These are phyloP conservation scores for Psittacula cyanocephala DNA, from an alignment of 2,113 vertebrate species.

Conservation along the genomic window DNA sequence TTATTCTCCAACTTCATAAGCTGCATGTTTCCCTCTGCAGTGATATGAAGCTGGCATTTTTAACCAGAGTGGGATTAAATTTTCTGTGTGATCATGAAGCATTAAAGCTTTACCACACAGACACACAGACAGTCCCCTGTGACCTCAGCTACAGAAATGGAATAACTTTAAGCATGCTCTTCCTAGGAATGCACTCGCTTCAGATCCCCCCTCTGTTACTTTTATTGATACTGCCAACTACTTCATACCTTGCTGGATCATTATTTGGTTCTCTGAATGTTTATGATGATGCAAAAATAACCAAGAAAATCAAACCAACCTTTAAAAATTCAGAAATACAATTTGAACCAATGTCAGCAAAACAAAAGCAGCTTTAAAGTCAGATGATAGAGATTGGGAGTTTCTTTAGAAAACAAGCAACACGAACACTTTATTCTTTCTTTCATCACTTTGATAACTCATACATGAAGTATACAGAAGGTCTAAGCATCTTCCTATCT, in stretches of 20 bases:
- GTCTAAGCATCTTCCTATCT: background rate
- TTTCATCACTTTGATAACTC: background rate
- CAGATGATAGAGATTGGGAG: background rate
- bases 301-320: background rate
- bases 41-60: conserved; percentile 62
- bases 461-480: background rate
- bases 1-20: conserved; percentile 46
- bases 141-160: conserved; percentile 57
- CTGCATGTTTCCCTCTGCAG: conserved; percentile 38
- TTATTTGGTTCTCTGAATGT: background rate
- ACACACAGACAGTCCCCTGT: conserved; percentile 48
- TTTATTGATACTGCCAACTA: background rate
- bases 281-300: background rate
- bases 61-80: conserved; percentile 71
- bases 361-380: background rate
- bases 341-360: background rate
- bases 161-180: conserved; percentile 50
- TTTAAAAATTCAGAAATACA: background rate
- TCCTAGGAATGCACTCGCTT: conserved; percentile 40
- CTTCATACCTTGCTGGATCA: background rate
- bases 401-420: background rate
- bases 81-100: conserved; percentile 69
- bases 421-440: background rate
- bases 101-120: conserved; percentile 69
- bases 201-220: background rate